Base-by-base conservation (phyloP, 2,888 invertebrate species). In the Rugalucina vietnamica region DNA sequence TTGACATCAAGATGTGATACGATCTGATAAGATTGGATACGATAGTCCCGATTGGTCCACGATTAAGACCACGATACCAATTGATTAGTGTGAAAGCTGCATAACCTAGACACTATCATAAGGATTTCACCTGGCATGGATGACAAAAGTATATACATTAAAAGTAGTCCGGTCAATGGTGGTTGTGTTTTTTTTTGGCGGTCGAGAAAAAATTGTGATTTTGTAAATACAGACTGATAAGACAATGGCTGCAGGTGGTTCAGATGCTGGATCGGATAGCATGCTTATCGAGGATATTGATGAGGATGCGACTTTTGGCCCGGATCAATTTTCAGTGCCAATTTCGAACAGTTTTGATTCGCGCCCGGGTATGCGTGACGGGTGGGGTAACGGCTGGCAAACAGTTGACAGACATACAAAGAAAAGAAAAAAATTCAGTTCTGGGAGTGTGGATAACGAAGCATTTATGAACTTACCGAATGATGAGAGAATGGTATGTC, bases 91-190 rank as follows among this genome's bases (percentile, higher is more conserved):
- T n/a, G n/a, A n/a, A n/a, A n/a, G n/a, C n/a, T n/a, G n/a, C n/a
- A n/a, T n/a, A n/a, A n/a, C n/a, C n/a, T n/a, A n/a, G n/a, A n/a
- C n/a, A n/a, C n/a, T n/a, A n/a, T n/a, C n/a, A n/a, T n/a, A n/a
- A n/a, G n/a, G n/a, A n/a, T n/a, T n/a, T n/a, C n/a, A n/a, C n/a
- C n/a, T n/a, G n/a, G n/a, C n/a, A n/a, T n/a, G n/a, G n/a, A n/a
- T n/a, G n/a, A n/a, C n/a, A n/a, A n/a, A n/a, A n/a, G n/a, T n/a
- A n/a, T n/a, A n/a, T n/a, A n/a, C n/a, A n/a, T n/a, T n/a, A n/a
- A n/a, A n/a, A n/a, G n/a, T n/a, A n/a, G n/a, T 54, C 54, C 54
- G 54, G 54, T 54, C 54, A 54, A 54, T 54, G 54, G 54, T 54
- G 54, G 54, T 54, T 24, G n/a, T 5, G 18, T 5, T 12, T 5